Conservation (phyloP, 2,113 vertebrate genomes). For the Dasypus novemcinctus region DNA sequence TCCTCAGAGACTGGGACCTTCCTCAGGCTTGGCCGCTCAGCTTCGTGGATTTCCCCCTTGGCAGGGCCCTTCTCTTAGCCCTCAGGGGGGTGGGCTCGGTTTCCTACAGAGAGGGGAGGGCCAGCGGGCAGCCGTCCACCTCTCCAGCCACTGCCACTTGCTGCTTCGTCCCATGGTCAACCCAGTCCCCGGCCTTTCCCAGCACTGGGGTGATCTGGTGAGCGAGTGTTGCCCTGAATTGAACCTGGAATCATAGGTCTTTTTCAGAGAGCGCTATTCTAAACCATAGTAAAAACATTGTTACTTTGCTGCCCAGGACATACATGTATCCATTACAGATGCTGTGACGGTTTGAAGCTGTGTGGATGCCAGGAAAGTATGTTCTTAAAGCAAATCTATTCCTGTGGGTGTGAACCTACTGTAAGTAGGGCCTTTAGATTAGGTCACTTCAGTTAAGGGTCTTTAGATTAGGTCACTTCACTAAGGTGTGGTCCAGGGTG, state of each 20-base stretch:
- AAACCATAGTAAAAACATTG: background rate
- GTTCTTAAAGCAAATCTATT: too few species aligned
- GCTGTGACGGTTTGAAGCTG: too few species aligned
- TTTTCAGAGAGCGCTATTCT: background rate
- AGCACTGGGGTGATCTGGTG: background rate
- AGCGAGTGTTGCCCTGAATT: background rate
- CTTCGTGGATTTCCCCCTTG: background rate
- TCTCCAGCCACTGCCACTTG: fast-evolving
- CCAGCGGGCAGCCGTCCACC: background rate
- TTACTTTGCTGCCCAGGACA: background rate
- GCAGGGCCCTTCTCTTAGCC: background rate
- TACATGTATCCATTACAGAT: too few species aligned
- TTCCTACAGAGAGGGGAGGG: background rate
- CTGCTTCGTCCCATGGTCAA: fast-evolving
- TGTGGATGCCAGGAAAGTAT: too few species aligned
- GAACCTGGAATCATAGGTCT: background rate
- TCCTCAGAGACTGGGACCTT: background rate
- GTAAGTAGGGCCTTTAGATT: too few species aligned
- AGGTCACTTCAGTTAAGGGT: too few species aligned
- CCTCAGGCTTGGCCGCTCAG: too few species aligned
- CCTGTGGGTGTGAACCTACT: too few species aligned
- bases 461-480: too few species aligned
- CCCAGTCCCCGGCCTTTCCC: background rate
- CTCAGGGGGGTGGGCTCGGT: background rate
- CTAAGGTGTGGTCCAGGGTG: too few species aligned